These are phyloP conservation scores for Garra rufa DNA, from an alignment of 2,113 vertebrate species.

Conservation along the genomic window DNA sequence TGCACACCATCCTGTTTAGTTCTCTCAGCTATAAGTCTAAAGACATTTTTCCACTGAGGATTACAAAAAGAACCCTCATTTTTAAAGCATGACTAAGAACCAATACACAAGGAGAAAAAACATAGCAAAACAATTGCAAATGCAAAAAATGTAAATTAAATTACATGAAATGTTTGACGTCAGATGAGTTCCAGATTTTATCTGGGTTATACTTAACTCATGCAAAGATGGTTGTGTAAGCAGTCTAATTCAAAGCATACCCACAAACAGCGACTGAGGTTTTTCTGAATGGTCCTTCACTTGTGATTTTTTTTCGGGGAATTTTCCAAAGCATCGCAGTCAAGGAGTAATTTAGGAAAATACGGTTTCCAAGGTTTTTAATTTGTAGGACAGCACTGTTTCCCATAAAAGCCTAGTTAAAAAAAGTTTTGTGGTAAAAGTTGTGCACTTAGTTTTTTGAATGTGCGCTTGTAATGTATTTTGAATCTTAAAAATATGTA, in stretches of 20 bases:
- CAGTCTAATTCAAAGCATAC: conserved; percentile 47
- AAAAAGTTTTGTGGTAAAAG: neutral
- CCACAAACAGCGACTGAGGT: neutral
- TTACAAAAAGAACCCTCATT: neutral
- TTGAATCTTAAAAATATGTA: neutral
- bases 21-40: neutral
- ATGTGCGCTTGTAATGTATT: neutral
- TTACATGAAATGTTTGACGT: neutral
- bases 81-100: neutral
- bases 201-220: conserved; percentile 20
- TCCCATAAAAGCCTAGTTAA: neutral
- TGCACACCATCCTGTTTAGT: neutral
- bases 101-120: neutral
- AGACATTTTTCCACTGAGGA: neutral
- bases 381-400: neutral
- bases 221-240: conserved; percentile 1
- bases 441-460: neutral
- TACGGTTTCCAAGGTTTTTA: neutral
- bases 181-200: conserved; percentile 29
- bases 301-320: neutral
- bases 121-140: neutral
- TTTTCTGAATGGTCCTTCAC: neutral
- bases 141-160: too few species aligned
- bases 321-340: neutral
- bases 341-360: neutral